Evolutionary conservation across 2,797 vertebrate species (phyloP), one percentile per base, ranked within the genome.

Genomic region (Salmo trutta): DNA sequence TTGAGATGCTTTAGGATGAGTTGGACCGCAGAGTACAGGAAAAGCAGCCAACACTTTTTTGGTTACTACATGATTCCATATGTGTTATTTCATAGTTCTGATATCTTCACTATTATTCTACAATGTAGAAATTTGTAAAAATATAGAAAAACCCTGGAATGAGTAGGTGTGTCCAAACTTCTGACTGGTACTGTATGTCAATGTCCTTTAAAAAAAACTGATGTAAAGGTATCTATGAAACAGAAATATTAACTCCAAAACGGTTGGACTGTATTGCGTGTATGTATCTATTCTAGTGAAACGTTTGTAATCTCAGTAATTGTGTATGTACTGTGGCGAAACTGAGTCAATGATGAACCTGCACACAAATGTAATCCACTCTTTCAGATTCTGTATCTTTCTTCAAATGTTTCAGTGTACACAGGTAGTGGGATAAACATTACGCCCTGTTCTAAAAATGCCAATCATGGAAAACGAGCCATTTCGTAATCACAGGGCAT

Each of bases 191-290:
- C 33, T 36, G 33, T 1, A 59, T 36, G 64, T 78, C 77, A 75
- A 78, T 36, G 54, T 56, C 29, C 16, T 33, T 19, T 33, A 83
- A 84, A 85, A 78, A 17, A 82, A 33, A 36, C 21, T 31, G 16
- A 56, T 52, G 14, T 15, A 54, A 33, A 31, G 54, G 17, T 4
- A 56, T 29, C 19, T 56, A n/a, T 33, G 53, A 73, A 29, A 21
- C 21, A 19, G 6, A 27, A 19, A 62, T 79, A 78, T 5, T 70
- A 81, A 86, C 81, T 86, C 47, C 84, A 83, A 81, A 74, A 74
- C 36, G 27, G 79, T 77, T 6, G 73, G 77, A 68, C 69, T 41
- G 77, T 29, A 84, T 81, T 88, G 78, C 73, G 75, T 84, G 77
- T 69, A 76, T 83, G 51, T 64, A 47, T 75, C 59, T 27, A 5